Conservation (phyloP, 1,140 invertebrate species). For the Polypedilum pembai region DNA sequence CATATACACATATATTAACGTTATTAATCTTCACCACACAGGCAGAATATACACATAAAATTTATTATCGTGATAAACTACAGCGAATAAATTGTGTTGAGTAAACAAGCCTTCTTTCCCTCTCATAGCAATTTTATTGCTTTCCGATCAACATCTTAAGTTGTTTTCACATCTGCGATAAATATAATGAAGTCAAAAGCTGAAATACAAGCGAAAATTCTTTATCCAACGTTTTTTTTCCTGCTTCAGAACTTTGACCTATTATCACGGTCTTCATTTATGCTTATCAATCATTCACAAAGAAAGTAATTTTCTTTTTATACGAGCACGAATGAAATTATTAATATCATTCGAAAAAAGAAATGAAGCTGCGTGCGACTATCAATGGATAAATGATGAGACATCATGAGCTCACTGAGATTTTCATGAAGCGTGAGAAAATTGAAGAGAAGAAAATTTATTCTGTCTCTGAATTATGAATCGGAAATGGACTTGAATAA, state of each 20-base stretch:
- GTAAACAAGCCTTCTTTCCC: neutral
- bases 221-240: neutral
- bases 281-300: neutral
- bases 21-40: no score
- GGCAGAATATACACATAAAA: no score
- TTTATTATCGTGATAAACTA: neutral
- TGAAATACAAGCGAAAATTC: neutral
- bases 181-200: neutral
- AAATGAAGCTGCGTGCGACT: no score
- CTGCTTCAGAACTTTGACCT: neutral
- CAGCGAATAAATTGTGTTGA: neutral
- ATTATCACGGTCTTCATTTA: neutral
- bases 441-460: no score
- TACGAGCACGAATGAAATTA: no score
- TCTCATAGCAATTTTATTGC: neutral
- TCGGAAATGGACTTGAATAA: no score
- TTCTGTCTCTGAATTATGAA: no score
- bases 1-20: no score
- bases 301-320: conserved; percentile 8
- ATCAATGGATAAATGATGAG: no score
- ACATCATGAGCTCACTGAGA: no score
- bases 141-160: conserved; percentile 1
- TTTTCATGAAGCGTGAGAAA: no score
- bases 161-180: neutral
- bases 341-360: no score